Base-by-base conservation (phyloP, 2,888 invertebrate species). In the Dicycla oo region DNA sequence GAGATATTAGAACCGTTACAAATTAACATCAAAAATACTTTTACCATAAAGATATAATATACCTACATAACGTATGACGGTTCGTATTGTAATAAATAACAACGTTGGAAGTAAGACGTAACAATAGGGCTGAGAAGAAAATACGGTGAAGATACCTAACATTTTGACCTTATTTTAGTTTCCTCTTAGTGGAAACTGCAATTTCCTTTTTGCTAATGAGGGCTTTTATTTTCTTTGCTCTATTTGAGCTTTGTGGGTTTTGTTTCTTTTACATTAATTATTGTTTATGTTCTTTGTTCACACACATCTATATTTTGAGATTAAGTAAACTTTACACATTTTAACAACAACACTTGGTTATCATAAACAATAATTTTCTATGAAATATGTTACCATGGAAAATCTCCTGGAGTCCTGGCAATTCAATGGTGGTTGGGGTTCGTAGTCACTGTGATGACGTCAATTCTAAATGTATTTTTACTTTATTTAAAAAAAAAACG, bases 201-300 rank as follows among this genome's bases (percentile, higher is more conserved):
- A 95, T 94, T 95, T 95, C 95, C 95, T 91, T 93, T 93, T 92
- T 94, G 90, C 94, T 95, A 95, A 95, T 94, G 95, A 95, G 94
- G 89, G 90, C 92, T 92, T 93, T 94, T 93, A 94, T 95, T 92
- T 92, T 90, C 89, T 90, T 88, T 88, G 87, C 88, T 88, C 84
- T 90, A 90, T 90, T 89, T 87, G 84, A 87, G 67, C 78, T 81
- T 75, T 78, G 81, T 81, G 70, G 73, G 56, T 58, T 63, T 83
- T 79, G 66, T 83, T 80, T 81, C 64, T 79, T 75, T 64, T 69
- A 69, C 66, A 73, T 72, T 78, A 76, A 80, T 74, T 74, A 73
- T 62, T 65, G 23, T 71, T 62, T 76, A 63, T 72, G 63, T 58
- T 76, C 67, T 65, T 54, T 53, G 49, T 70, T 64, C 61, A 70